These are phyloP conservation scores for Varanus salvator DNA, from an alignment of 2,113 vertebrate species.

Conservation along the genomic window DNA sequence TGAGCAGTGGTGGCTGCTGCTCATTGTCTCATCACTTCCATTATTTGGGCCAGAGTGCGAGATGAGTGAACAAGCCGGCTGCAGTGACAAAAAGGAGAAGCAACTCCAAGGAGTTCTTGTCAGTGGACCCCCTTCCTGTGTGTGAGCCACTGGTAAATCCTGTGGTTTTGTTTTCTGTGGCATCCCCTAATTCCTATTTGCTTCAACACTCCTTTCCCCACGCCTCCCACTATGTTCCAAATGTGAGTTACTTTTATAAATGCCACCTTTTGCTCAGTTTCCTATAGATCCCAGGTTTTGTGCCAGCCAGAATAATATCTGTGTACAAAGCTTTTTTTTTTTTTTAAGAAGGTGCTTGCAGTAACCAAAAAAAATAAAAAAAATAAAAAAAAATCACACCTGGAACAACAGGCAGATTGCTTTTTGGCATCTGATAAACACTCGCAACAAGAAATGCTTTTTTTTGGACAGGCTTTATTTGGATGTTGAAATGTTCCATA, in stretches of 20 bases:
- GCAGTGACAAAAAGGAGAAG: too few relatives aligned
- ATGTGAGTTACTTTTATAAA: conserved; percentile 43
- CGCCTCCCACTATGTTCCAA: neutral
- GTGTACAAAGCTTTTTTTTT: conserved; percentile 32
- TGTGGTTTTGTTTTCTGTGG: neutral
- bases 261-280: conserved; percentile 47
- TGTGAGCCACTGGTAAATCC: too few relatives aligned
- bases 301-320: conserved; percentile 21
- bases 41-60: too few relatives aligned
- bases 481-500: conserved; percentile 52
- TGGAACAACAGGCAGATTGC: conserved; percentile 66
- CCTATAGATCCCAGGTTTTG: neutral
- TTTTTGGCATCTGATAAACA: conserved; percentile 51
- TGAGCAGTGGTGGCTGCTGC: too few relatives aligned
- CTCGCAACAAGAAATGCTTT: conserved; percentile 39
- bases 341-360: neutral
- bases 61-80: too few relatives aligned
- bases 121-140: too few relatives aligned
- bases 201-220: conserved; percentile 14
- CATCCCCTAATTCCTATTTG: conserved; percentile 12
- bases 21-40: too few relatives aligned
- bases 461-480: conserved; percentile 54
- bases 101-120: too few relatives aligned
- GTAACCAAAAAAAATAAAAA: conserved; percentile 31
- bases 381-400: conserved; percentile 56